Evolutionary conservation across 2,888 invertebrate genomes (phyloP).

Genomic region (Cantharis nigra): DNA sequence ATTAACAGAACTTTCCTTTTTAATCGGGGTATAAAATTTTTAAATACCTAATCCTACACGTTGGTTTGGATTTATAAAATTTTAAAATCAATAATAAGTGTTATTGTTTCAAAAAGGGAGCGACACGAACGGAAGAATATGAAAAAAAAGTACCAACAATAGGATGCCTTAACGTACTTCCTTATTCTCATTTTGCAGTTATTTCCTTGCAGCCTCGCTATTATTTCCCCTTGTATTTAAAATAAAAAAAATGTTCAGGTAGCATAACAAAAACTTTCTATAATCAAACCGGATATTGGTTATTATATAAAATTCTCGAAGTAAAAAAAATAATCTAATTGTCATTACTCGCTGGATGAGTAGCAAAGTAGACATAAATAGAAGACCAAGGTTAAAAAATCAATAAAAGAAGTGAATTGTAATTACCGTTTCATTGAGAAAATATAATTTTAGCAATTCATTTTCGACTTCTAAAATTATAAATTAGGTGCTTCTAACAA

Average conservation of each 20-base stretch:
- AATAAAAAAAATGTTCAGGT: not conserved
- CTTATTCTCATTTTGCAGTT: not conserved
- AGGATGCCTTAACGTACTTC: not conserved
- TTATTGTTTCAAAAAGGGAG: not conserved
- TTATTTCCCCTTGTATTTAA: not conserved
- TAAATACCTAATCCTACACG: not conserved
- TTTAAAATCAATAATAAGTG: no score
- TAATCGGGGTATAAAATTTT: not conserved
- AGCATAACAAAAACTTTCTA: not conserved
- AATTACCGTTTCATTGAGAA: conserved; percentile 12
- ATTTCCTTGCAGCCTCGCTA: not conserved
- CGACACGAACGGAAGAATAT: not conserved
- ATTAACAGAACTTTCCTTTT: not conserved
- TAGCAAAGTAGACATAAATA: conserved; percentile 6
- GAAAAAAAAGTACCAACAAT: not conserved
- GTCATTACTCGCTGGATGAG: not conserved
- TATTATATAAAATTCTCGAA: not conserved
- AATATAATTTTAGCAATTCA: not conserved
- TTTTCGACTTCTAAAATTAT: not conserved
- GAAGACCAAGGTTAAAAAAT: conserved; percentile 19
- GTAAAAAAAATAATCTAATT: not conserved
- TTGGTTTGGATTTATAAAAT: no score
- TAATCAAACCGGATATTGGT: not conserved
- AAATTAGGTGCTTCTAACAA: not conserved
- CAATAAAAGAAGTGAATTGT: conserved; percentile 14